A percentile compares a stretch with the other conserved stretches of the same genome.
Evolutionary conservation across 2,113 vertebrate genomes (phyloP).

Genomic region (Mesembrinibis cayennensis): DNA sequence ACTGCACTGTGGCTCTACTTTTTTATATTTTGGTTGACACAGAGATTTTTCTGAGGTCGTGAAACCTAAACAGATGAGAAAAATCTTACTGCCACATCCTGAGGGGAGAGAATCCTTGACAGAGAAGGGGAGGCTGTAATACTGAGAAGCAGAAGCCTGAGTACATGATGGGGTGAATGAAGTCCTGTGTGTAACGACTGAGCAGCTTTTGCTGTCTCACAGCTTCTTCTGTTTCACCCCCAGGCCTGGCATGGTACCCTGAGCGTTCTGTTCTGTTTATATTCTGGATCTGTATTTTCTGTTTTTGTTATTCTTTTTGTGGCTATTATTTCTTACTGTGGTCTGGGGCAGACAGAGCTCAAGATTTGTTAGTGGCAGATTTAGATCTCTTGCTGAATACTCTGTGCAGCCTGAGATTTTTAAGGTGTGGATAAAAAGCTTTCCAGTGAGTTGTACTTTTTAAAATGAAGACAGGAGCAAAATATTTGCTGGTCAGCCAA

Average conservation of each 20-base stretch:
- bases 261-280: neutral
- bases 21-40: neutral
- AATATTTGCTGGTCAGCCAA: neutral
- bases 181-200: neutral
- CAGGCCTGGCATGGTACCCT: neutral
- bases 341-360: neutral
- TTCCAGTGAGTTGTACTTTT: neutral
- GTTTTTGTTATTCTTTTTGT: neutral
- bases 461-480: neutral
- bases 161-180: neutral
- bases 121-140: neutral
- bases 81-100: neutral
- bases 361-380: neutral
- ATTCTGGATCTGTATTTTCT: neutral
- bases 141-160: neutral
- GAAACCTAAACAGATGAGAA: neutral
- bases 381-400: neutral
- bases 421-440: neutral
- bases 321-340: neutral
- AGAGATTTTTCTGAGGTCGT: neutral
- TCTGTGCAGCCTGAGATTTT: neutral
- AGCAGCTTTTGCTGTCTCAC: neutral
- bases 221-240: neutral
- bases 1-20: neutral
- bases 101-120: neutral